Evolutionary conservation across 2,888 invertebrate species (phyloP), one percentile per base, ranked within the genome.

Genomic region (Hyalella azteca): DNA sequence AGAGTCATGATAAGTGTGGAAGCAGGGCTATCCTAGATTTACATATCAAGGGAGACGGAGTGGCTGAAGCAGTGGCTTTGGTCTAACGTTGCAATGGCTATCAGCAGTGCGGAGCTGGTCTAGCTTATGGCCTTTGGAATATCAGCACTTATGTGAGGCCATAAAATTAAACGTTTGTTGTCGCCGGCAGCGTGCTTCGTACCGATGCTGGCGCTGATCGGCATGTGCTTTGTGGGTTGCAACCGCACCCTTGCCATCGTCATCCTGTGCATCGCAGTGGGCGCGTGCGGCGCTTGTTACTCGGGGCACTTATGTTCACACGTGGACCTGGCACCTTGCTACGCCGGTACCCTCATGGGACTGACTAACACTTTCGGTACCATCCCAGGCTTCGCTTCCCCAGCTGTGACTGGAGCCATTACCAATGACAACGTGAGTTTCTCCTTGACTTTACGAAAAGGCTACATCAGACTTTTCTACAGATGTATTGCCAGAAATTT

Each of bases 381-480:
- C 40, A 81, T 86, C 32, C 82, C 88, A 87, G 54, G 87, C 86
- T 32, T 88, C 73, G 79, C 84, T 0, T 39, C 66, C 15, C 85
- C 85, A 15, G 79, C 81, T 11, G 59, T 78, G 29, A 85, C 84
- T 32, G 85, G 85, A 11, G 83, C 81, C 76, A 79, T 81, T 22
- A 84, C 76, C 48, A 84, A 76, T 19, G 81, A 54, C 5, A 83
- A 85, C 45, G 84, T 84, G 36, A 84, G 82, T 76, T n/a, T n/a
- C n/a, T n/a, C n/a, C n/a, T n/a, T n/a, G n/a, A n/a, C n/a, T n/a
- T n/a, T n/a, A n/a, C n/a, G n/a, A n/a, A n/a, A n/a, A n/a, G n/a
- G n/a, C n/a, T n/a, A n/a, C n/a, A n/a, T n/a, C n/a, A n/a, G n/a
- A n/a, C n/a, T n/a, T n/a, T n/a, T n/a, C n/a, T n/a, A n/a, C n/a